These are phyloP conservation scores for Ericerus pela DNA, from an alignment of 1,140 invertebrate species.

Conservation along the genomic window DNA sequence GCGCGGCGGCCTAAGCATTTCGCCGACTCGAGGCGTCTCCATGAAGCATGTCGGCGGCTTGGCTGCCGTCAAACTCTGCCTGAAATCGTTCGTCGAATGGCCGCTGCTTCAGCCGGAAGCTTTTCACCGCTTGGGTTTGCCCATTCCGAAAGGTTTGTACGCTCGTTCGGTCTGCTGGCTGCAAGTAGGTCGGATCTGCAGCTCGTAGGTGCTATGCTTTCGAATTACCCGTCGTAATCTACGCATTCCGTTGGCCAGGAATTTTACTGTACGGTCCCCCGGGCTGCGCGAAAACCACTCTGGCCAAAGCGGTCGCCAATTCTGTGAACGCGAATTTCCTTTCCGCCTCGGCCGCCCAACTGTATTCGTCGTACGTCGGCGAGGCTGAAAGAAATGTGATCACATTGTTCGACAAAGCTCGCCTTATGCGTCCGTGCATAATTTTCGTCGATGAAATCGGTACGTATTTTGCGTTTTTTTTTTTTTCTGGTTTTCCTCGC, in stretches of 20 bases:
- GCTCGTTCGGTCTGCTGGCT: conserved; percentile 7
- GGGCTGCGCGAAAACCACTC: conserved; percentile 57
- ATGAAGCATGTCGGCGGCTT: conserved; percentile 52
- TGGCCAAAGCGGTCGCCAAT: conserved; percentile 48
- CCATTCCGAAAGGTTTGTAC: conserved; percentile 36
- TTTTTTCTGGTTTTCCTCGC: no score
- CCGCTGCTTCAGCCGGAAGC: conserved; percentile 44
- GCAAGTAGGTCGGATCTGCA: background rate
- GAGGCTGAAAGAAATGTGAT: conserved; percentile 44
- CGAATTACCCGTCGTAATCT: background rate
- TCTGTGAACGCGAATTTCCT: conserved; percentile 45
- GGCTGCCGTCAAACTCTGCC: conserved; percentile 40
- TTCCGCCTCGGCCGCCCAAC: conserved; percentile 44
- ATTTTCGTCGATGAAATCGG: no score
- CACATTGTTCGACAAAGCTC: conserved; percentile 48
- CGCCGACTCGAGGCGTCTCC: conserved; percentile 14
- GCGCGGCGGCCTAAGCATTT: conserved; percentile 34
- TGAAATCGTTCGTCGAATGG: conserved; percentile 46
- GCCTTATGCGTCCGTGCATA: no score
- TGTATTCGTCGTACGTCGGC: conserved; percentile 51
- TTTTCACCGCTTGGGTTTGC: conserved; percentile 42
- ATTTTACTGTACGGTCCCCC: conserved; percentile 59
- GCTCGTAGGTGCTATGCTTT: background rate
- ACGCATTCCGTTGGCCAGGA: conserved; percentile 32
- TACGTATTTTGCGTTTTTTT: no score